Percentiles rank a stretch among this genome's conserved stretches.
phyloP scores from a whole-genome alignment of 2,113 vertebrate species.

The Ardeotis arabs region DNA sequence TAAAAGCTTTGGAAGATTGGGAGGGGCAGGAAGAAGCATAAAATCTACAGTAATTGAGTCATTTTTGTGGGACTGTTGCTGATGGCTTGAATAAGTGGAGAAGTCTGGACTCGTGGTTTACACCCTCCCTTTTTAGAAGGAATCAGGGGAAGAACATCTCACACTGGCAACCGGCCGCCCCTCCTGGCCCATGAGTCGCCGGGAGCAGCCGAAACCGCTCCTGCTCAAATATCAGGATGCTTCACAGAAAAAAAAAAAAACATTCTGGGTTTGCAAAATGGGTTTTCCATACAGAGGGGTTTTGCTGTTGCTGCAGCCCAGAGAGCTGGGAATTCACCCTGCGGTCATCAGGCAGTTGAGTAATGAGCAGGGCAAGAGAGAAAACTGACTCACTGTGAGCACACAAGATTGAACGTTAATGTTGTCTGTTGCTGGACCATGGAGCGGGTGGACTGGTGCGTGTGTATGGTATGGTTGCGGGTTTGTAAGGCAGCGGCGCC shows the following conservation, averaged over 20 bases:
- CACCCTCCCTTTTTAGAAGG: conserved; percentile 62
- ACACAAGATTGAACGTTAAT: accelerated
- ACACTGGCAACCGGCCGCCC: conserved; percentile 47
- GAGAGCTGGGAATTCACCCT: background rate
- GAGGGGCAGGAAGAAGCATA: conserved; percentile 65
- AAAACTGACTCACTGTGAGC: background rate
- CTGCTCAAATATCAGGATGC: conserved; percentile 40
- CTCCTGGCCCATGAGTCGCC: background rate
- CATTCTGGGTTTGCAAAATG: background rate
- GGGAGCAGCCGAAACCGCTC: conserved; percentile 24
- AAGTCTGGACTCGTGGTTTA: conserved; percentile 60
- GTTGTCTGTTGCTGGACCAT: accelerated
- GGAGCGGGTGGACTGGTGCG: background rate
- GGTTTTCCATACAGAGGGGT: background rate
- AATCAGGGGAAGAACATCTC: conserved; percentile 64
- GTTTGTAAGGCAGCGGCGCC: background rate
- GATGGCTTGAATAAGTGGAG: conserved; percentile 61
- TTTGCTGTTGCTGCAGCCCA: background rate
- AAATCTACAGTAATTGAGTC: conserved; percentile 65
- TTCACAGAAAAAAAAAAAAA: conserved; percentile 2
- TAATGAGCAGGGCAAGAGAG: background rate
- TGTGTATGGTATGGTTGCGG: background rate
- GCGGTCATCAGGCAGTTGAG: background rate
- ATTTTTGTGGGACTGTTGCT: conserved; percentile 67
- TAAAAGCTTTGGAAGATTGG: conserved; percentile 62